These are phyloP conservation scores for Gonioctena quinquepunctata DNA, from an alignment of 1,140 invertebrate genomes.

Conservation along the genomic window DNA sequence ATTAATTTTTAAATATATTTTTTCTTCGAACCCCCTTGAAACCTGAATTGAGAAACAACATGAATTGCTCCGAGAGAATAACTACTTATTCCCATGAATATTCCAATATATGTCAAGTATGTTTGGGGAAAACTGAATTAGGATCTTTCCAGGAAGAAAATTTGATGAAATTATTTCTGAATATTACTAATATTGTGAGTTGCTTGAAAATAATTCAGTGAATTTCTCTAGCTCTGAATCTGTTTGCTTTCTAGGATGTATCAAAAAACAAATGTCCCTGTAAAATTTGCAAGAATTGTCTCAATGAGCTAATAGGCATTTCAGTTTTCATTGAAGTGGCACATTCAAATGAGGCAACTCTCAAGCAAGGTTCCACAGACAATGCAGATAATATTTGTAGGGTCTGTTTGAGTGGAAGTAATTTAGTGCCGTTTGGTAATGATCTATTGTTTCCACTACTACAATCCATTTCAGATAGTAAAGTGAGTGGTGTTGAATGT, in stretches of 20 bases:
- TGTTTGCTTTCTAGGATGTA: neutral
- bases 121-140: neutral
- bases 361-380: neutral
- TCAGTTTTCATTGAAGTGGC: neutral
- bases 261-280: neutral
- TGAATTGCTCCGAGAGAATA: too few relatives aligned
- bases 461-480: neutral
- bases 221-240: too few relatives aligned
- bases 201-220: neutral
- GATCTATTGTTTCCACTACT: neutral
- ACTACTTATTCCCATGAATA: too few relatives aligned
- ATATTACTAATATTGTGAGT: neutral
- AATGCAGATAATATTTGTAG: neutral
- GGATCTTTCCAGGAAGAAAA: neutral
- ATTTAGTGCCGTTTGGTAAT: neutral
- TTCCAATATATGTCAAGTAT: neutral
- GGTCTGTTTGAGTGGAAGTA: neutral
- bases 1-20: too few relatives aligned
- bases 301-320: neutral
- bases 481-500: too few relatives aligned
- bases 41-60: too few relatives aligned
- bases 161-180: neutral
- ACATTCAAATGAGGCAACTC: neutral
- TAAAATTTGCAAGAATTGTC: neutral
- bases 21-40: too few relatives aligned